Evolutionary conservation across 2,113 vertebrate genomes (phyloP), one percentile per base, ranked within the genome.

Genomic region (Siniperca chuatsi): DNA sequence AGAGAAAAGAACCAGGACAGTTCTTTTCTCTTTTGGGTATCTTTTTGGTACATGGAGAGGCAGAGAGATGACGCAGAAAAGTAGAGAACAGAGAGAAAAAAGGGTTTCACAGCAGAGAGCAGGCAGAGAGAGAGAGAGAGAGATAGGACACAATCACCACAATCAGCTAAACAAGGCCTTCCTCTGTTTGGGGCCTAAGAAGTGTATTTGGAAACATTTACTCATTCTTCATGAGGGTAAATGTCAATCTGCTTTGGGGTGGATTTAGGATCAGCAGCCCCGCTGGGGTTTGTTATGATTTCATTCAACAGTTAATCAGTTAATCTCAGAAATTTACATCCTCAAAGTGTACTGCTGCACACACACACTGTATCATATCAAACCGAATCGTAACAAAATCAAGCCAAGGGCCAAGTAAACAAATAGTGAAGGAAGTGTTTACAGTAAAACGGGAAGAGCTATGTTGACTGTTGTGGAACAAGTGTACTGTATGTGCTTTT

Each of bases 131-230:
- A 89, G 69, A 68, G 60, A 74, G 64, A 89, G 69, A 74, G 69
- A 61, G 54, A 78, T 66, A 82, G 71, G 67, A 86, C 78, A 74
- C 71, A 90, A 87, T 87, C 84, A 80, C 23, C 68, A 52, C 77
- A 84, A 88, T 92, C 89, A 82, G 68, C 67, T 75, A 90, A 90
- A 92, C 90, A 92, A 83, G 89, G 54, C 44, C 87, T 91, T 90
- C 91, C 90, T 90, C 87, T 92, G 82, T 92, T 92, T 89, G 78
- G 83, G 72, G 66, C 29, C 81, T 70, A 48, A 90, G 65, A 88
- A 77, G 82, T 79, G 48, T 25, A 75, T 75, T 87, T 88, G 75
- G 83, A 90, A 91, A 92, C 83, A 84, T 91, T 90, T 86, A 89
- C 66, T 81, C 66, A 44, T 82, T 82, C 87, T 82, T 58, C 61